Base-by-base conservation (phyloP, 1,140 invertebrate species). In the Diabrotica undecimpunctata region DNA sequence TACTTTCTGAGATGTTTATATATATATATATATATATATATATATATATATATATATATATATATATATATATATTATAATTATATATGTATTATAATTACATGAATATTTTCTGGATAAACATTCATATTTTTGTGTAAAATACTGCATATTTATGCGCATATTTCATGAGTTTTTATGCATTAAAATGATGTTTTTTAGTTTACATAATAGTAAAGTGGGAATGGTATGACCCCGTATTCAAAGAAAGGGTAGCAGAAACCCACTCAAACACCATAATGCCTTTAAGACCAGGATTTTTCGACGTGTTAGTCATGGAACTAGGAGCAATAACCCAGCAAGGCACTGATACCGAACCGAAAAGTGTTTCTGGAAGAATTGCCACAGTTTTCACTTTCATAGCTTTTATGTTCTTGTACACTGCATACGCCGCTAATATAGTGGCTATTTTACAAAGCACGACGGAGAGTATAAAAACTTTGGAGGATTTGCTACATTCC, bases 291-390 rank as follows among this genome's bases (percentile, higher is more conserved):
- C 70, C 71, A 1, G 46, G 54, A n/a, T 13, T 78, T 37, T 68
- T 73, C 6, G 82, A 83, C 63, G 72, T 83, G 0, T 72, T 78
- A 4, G 64, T 83, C 39, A 72, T 84, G 62, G 80, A 81, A 62
- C 79, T 83, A 64, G 83, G 82, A 6, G 82, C 82, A 11, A 76
- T 82, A 3, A 83, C 81, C 66, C 84, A 85, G 74, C 84, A 85
- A 75, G 84, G 84, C 11, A 81, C 78, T 53, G 72, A 79, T 52
- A 74, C 76, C 5, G 81, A 83, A 70, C 75, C 83, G 0, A 81
- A 80, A 78, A 81, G 82, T 61, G 74, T 75, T 7, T 64, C 77
- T 5, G 78, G 75, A 8, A 71, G 71, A 53, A 74, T 78, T 14
- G 68, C 73, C 0, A 74, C 68, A 5, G 70, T 78, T 39, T 61